These are phyloP conservation scores for Drosophila leonis DNA, from an alignment of 2,888 invertebrate genomes.

Conservation along the genomic window DNA sequence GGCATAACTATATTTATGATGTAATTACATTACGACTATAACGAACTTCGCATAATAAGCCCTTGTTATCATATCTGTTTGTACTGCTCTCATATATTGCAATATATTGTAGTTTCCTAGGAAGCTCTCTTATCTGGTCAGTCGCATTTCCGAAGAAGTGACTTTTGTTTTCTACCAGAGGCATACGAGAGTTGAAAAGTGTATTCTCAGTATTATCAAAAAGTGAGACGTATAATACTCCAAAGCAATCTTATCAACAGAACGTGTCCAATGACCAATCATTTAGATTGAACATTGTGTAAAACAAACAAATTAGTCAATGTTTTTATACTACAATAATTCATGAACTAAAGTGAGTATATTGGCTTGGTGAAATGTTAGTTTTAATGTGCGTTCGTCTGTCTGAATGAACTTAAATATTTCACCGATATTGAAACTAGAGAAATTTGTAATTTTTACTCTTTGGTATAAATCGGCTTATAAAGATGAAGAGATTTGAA, in stretches of 20 bases:
- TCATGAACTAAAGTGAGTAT: background rate
- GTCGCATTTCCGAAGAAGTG: slow-evolving; percentile 26
- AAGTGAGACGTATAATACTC: background rate
- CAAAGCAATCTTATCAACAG: slow-evolving; percentile 43
- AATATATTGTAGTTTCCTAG: slow-evolving; percentile 8
- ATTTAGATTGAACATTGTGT: slow-evolving; percentile 8
- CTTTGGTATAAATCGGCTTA: too few relatives aligned
- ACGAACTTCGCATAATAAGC: background rate
- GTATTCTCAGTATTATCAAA: background rate
- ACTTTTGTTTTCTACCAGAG: slow-evolving; percentile 21
- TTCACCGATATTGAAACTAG: too few relatives aligned
- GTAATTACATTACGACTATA: background rate
- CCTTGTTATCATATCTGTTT: slow-evolving; percentile 23
- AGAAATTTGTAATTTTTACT: background rate
- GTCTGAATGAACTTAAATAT: too few relatives aligned
- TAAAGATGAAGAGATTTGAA: too few relatives aligned
- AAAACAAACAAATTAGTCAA: slow-evolving; percentile 47
- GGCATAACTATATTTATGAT: background rate
- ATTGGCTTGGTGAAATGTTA: background rate
- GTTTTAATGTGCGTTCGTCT: too few relatives aligned
- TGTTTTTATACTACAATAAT: background rate
- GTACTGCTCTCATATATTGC: background rate
- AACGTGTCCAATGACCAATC: slow-evolving; percentile 27
- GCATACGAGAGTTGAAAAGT: slow-evolving; percentile 1
- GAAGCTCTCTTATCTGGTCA: slow-evolving; percentile 22